Evolutionary conservation across 2,888 invertebrate genomes (phyloP).

Genomic region (Clivina fossor): DNA sequence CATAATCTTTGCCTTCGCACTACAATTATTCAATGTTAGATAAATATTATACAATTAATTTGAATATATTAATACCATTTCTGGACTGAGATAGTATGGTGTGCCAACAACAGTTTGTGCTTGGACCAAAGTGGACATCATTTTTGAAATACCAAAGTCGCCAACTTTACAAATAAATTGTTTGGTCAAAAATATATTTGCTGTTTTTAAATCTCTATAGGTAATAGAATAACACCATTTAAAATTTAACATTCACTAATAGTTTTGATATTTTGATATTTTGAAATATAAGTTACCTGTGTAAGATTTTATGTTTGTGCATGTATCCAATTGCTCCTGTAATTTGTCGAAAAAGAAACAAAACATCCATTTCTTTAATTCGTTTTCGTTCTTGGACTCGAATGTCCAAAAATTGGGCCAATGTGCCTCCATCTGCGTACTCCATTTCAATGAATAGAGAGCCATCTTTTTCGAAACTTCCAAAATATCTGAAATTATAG

Average conservation of each 20-base stretch:
- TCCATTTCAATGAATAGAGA: conserved; percentile 76
- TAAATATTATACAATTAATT: conserved; percentile 15
- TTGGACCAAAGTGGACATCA: conserved; percentile 66
- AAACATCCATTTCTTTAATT: conserved; percentile 64
- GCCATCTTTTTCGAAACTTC: conserved; percentile 72
- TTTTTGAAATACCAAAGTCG: conserved; percentile 76
- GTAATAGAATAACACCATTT: too few relatives aligned
- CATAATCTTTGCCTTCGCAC: conserved; percentile 76
- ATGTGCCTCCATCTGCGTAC: conserved; percentile 74
- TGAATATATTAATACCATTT: conserved; percentile 58
- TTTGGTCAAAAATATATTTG: conserved; percentile 71
- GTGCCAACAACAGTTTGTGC: conserved; percentile 73
- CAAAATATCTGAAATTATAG: conserved; percentile 65
- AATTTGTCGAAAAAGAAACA: conserved; percentile 68
- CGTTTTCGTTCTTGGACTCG: conserved; percentile 51
- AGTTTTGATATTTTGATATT: background rate
- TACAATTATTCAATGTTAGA: conserved; percentile 46
- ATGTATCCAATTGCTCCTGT: conserved; percentile 69
- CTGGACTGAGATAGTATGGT: conserved; percentile 74
- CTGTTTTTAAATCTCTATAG: conserved; percentile 69
- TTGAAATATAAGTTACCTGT: conserved; percentile 50
- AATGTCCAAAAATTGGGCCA: conserved; percentile 64
- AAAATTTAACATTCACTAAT: background rate
- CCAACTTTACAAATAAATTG: conserved; percentile 69
- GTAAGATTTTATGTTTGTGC: conserved; percentile 67